phyloP scores from a whole-genome alignment of 2,113 vertebrate species.

The Gambusia holbrooki region DNA sequence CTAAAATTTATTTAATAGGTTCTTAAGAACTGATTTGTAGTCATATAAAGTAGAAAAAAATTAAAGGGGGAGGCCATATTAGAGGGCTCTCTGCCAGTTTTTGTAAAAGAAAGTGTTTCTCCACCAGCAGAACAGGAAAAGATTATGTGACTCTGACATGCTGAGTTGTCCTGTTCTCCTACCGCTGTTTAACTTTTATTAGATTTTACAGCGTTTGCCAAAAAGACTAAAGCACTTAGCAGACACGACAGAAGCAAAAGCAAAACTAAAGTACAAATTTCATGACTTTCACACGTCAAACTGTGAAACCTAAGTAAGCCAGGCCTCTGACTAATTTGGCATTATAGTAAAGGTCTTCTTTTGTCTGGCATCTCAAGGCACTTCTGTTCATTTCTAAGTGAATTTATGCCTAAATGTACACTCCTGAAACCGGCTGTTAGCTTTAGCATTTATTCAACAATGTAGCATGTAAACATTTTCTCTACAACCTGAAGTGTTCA shows the following conservation, averaged over 20 bases:
- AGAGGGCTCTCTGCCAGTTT: background rate
- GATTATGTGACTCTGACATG: slow-evolving; percentile 44
- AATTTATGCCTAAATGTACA: slow-evolving; percentile 23
- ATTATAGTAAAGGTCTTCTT: slow-evolving; percentile 31
- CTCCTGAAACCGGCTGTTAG: background rate
- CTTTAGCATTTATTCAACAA: background rate
- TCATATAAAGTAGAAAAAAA: slow-evolving; percentile 2
- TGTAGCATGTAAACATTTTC: background rate
- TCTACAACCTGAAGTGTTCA: too few species aligned
- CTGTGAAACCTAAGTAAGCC: slow-evolving; percentile 14
- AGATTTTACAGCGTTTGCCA: slow-evolving; percentile 41
- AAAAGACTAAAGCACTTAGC: slow-evolving; percentile 42
- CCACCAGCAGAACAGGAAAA: slow-evolving; percentile 26
- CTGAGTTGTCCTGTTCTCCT: slow-evolving; percentile 29
- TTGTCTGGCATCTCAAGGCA: slow-evolving; percentile 14
- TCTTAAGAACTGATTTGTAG: slow-evolving; percentile 26
- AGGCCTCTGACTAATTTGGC: slow-evolving; percentile 26
- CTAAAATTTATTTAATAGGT: slow-evolving; percentile 19
- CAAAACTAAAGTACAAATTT: slow-evolving; percentile 30
- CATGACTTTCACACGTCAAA: slow-evolving; percentile 22
- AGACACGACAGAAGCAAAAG: slow-evolving; percentile 39
- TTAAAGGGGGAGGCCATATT: background rate
- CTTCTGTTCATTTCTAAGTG: slow-evolving; percentile 27
- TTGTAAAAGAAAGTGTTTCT: slow-evolving; percentile 24
- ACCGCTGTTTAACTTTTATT: slow-evolving; percentile 57